These are phyloP conservation scores for Paragorgia papillata DNA, from an alignment of 92 coral and sea anemone species.

Conservation along the genomic window DNA sequence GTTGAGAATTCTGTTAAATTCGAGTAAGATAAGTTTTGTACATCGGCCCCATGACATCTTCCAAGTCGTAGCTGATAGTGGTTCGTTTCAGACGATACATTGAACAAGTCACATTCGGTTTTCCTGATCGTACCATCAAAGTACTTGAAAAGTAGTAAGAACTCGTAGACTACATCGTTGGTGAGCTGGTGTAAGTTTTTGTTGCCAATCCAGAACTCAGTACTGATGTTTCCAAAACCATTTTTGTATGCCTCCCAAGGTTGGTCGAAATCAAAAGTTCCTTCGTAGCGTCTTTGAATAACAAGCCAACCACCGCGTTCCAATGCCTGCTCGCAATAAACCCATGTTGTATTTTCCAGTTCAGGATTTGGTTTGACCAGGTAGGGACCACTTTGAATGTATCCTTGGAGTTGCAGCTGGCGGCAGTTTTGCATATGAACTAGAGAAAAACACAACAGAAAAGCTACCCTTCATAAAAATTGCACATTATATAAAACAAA, in stretches of 20 bases:
- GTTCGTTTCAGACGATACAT: slow-evolving; percentile 2
- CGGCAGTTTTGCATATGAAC: slow-evolving; percentile 29
- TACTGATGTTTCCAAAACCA: slow-evolving; percentile 29
- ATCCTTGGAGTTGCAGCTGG: slow-evolving; percentile 10
- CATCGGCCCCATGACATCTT: slow-evolving; percentile 7
- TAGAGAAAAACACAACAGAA: too few relatives aligned
- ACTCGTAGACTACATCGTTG: background rate
- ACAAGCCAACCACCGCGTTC: slow-evolving; percentile 29
- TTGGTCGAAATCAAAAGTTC: slow-evolving; percentile 3
- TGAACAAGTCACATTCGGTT: slow-evolving; percentile 9
- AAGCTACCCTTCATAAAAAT: too few relatives aligned
- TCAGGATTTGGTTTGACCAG: slow-evolving; percentile 2
- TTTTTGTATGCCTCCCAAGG: slow-evolving; percentile 17
- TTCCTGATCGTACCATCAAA: background rate
- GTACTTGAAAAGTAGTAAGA: slow-evolving; percentile 1
- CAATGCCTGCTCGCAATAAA: slow-evolving; percentile 9
- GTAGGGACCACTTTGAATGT: slow-evolving; percentile 7
- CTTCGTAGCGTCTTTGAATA: background rate
- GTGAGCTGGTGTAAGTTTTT: slow-evolving; percentile 11
- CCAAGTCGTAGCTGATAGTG: slow-evolving; percentile 10
- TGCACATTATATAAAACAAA: too few relatives aligned
- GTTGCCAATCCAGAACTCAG: slow-evolving; percentile 31
- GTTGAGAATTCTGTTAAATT: slow-evolving; percentile 25
- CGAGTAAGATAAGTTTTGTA: background rate
- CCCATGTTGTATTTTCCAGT: slow-evolving; percentile 1